These are phyloP conservation scores for Glyphotaelius pellucidus DNA, from an alignment of 2,888 invertebrate species.

Conservation along the genomic window DNA sequence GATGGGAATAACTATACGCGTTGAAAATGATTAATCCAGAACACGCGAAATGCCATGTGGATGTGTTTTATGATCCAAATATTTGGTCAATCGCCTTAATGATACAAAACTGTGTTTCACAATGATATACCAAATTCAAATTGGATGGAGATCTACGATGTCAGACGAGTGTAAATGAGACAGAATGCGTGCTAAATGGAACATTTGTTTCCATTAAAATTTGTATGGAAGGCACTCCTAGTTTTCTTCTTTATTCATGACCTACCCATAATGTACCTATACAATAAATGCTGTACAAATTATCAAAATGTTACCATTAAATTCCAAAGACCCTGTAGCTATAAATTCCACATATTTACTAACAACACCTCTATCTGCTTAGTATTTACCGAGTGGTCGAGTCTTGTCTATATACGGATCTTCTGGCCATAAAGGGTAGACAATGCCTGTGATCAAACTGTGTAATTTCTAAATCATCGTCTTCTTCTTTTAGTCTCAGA, in stretches of 20 bases:
- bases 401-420: slow-evolving; percentile 20
- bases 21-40: not conserved
- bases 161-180: no score
- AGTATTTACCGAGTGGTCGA: slow-evolving; percentile 7
- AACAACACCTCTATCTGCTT: slow-evolving; percentile 8
- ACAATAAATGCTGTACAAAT: no score
- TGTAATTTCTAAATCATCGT: not conserved
- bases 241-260: no score
- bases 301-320: not conserved
- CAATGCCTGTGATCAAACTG: slow-evolving; percentile 11
- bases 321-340: not conserved
- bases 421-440: slow-evolving; percentile 27
- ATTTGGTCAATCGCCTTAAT: no score
- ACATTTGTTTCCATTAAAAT: no score
- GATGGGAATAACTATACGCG: not conserved
- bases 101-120: no score
- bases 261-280: not conserved
- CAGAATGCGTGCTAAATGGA: no score
- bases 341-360: not conserved
- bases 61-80: no score
- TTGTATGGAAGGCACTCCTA: no score
- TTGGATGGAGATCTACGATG: no score
- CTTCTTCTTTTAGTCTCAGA: not conserved
- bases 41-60: no score
- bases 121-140: no score